Percentiles rank a stretch among this genome's conserved stretches.
Conservation (phyloP, 2,797 vertebrate genomes). For the Molothrus aeneus region DNA sequence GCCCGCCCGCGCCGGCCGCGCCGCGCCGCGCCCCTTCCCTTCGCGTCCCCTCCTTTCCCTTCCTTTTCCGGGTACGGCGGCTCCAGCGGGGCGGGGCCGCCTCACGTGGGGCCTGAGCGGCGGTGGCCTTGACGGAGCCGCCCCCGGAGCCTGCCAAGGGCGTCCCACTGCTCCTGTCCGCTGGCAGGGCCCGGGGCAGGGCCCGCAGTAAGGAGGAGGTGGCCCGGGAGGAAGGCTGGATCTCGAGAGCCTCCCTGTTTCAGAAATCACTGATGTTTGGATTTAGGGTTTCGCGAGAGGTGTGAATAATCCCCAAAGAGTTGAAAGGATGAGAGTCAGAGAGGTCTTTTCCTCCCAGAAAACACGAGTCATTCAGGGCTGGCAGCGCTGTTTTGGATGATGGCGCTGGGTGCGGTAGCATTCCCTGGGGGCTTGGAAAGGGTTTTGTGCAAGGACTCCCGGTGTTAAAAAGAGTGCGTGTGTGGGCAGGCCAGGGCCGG, state of each 20-base stretch:
- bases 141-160: fast-evolving
- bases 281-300: not conserved
- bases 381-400: not conserved
- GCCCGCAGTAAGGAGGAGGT: fast-evolving
- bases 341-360: not conserved
- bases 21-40: not conserved
- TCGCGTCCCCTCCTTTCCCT: not conserved
- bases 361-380: not conserved
- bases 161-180: fast-evolving
- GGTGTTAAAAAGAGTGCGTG: fast-evolving
- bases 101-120: not conserved
- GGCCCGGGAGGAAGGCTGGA: fast-evolving
- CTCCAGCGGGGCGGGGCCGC: not conserved
- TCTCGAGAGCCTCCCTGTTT: fast-evolving
- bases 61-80: conserved; percentile 2
- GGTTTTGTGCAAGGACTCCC: fast-evolving
- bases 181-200: not conserved
- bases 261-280: fast-evolving
- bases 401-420: not conserved
- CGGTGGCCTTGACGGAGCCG: not conserved
- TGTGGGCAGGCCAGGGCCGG: not conserved
- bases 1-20: not conserved
- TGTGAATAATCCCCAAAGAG: not conserved
- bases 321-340: not conserved
- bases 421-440: not conserved